phyloP scores from a whole-genome alignment of 2,888 invertebrate species.

The Atrina japonica region DNA sequence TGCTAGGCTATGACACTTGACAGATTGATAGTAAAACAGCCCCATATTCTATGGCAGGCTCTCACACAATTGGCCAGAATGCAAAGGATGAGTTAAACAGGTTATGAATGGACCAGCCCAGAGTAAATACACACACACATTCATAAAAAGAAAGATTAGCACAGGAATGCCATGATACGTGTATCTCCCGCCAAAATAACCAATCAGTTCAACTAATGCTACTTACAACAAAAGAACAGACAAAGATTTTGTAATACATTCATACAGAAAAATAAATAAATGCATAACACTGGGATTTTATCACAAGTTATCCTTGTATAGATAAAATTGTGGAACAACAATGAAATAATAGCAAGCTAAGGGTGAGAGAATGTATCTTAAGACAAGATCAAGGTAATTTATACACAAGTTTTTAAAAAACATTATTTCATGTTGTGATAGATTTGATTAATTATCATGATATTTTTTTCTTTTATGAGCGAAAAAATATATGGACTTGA shows the following conservation, averaged over 20 bases:
- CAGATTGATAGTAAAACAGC: slow-evolving; percentile 70
- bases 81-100: slow-evolving; percentile 37
- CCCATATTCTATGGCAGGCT: slow-evolving; percentile 43
- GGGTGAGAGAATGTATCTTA: no score
- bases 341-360: no score
- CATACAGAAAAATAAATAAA: neutral
- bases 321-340: no score
- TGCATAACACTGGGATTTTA: no score
- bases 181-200: slow-evolving; percentile 19
- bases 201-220: slow-evolving; percentile 12
- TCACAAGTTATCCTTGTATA: no score
- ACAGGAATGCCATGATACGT: slow-evolving; percentile 1
- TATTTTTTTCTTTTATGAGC: no score
- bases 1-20: slow-evolving; percentile 76
- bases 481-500: no score
- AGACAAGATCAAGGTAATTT: no score
- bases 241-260: slow-evolving; percentile 3
- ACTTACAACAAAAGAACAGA: neutral
- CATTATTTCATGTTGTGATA: no score
- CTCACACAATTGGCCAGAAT: slow-evolving; percentile 42
- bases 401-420: no score
- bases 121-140: slow-evolving; percentile 29
- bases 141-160: slow-evolving; percentile 30
- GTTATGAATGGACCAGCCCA: slow-evolving; percentile 39
- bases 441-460: no score